Evolutionary conservation across 2,113 vertebrate genomes (phyloP), one percentile per base, ranked within the genome.

Genomic region (Tachysurus fulvidraco): DNA sequence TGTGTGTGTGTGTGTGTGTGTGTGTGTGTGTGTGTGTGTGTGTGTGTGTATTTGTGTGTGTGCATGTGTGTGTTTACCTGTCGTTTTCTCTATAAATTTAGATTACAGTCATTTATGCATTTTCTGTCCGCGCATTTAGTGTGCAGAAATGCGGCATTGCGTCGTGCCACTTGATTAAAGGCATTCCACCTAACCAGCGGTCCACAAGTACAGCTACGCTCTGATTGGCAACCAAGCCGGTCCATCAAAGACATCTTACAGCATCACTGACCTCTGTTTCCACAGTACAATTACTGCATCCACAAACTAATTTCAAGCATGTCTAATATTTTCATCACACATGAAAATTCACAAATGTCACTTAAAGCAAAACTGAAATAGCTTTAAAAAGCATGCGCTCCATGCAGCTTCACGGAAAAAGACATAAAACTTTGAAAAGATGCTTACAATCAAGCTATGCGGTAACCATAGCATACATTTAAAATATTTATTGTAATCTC

Each of bases 111-210:
- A 21, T 12, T 73, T 23, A 21, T 83, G 57, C 6, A 46, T 77
- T 54, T 60, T 84, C 52, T 84, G 41, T 59, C 64, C 19, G 25
- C 30, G 41, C 44, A 30, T 79, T 84, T 23, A 30, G 19, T 77
- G 67, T 54, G 69, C 13, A 87, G 73, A 86, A 89, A 92, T 88
- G 82, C 81, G 73, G 85, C 84, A 87, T 46, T 85, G 83, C 69
- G 19, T 60, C 30, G 36, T 60, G 73, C 65, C 25, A 73, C 86
- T 85, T 76, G 41, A 85, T 87, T 83, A 83, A 86, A 30, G 19
- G 71, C 77, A 86, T 86, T 90, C 77, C 82, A 88, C 76, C 41
- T 64, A 86, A 82, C 85, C 88, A 84, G 73, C 83, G n/a, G 89
- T 65, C 60, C 65, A 71, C 80, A 52, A 64, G 71, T 71, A 80